phyloP scores from a whole-genome alignment of 2,888 invertebrate species.

The Thymelicus lineola region DNA sequence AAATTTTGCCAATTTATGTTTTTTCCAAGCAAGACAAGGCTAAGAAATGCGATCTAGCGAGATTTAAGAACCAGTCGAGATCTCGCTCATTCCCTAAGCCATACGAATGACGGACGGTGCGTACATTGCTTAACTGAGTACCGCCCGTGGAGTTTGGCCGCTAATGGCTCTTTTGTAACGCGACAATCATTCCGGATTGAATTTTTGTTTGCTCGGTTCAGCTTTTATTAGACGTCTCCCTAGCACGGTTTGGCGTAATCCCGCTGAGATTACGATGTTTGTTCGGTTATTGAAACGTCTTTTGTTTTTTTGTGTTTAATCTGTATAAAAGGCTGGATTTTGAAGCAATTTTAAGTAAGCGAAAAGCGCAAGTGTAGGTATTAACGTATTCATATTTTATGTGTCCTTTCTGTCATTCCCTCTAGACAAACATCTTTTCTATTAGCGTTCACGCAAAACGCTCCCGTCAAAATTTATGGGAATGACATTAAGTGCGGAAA shows the following conservation, averaged over 20 bases:
- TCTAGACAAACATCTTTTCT: too few species aligned
- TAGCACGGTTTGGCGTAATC: constrained; percentile 56
- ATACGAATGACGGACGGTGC: not conserved
- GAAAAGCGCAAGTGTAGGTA: too few species aligned
- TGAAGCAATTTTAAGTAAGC: too few species aligned
- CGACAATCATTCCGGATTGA: constrained; percentile 67
- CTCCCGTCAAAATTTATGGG: too few species aligned
- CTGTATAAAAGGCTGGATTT: not conserved
- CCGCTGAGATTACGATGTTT: constrained; percentile 67
- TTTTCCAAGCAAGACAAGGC: too few species aligned
- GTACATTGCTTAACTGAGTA: constrained; percentile 45
- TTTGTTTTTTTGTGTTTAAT: constrained; percentile 36
- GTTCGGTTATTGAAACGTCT: constrained; percentile 52
- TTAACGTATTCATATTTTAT: too few species aligned
- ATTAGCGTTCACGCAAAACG: too few species aligned
- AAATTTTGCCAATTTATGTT: too few species aligned
- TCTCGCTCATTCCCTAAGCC: not conserved
- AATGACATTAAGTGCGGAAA: too few species aligned
- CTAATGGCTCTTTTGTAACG: constrained; percentile 77
- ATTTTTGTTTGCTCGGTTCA: constrained; percentile 70
- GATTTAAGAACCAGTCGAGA: too few species aligned
- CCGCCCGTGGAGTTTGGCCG: constrained; percentile 69
- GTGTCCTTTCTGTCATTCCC: too few species aligned
- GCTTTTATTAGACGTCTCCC: constrained; percentile 62
- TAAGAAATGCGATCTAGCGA: too few species aligned